Conservation (phyloP, 2,888 invertebrate genomes). For the Dorcus hopei region DNA sequence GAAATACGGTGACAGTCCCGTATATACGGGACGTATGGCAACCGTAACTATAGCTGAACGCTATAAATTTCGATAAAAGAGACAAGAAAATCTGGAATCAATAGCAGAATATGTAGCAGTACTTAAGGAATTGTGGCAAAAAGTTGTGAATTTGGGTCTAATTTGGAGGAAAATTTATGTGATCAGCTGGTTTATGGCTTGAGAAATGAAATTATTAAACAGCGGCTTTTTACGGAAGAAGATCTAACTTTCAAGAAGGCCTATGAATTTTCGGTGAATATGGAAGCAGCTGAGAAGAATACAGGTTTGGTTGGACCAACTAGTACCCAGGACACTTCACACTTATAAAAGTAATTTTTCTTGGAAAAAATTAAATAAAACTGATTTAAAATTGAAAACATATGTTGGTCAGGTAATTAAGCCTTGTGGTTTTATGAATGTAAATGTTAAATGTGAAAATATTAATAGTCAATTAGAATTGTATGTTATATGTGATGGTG, state of each 20-base stretch:
- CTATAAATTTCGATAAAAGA: constrained; percentile 13
- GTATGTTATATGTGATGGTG: neutral
- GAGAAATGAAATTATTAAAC: neutral
- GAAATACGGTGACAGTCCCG: too few species aligned
- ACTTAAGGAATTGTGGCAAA: neutral
- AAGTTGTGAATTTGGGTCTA: neutral
- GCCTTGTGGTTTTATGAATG: constrained; percentile 3
- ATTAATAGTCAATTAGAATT: neutral
- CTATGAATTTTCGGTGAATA: constrained; percentile 3
- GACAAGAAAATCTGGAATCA: constrained; percentile 4
- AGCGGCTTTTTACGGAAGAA: constrained; percentile 12
- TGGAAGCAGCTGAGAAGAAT: neutral
- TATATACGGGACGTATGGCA: too few species aligned
- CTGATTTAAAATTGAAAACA: constrained; percentile 1
- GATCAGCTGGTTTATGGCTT: constrained; percentile 8
- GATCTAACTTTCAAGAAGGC: constrained; percentile 1
- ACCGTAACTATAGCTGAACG: constrained; percentile 16
- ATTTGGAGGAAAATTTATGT: constrained; percentile 3
- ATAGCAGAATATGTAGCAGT: neutral
- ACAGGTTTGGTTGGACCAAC: too few species aligned
- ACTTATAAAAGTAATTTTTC: neutral
- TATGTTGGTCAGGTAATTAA: constrained; percentile 2
- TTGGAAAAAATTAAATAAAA: neutral
- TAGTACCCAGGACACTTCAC: neutral
- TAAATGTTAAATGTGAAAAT: neutral